A percentile compares a stretch with the other conserved stretches of the same genome.
phyloP scores from a whole-genome alignment of 2,113 vertebrate genomes.

The Crotalus tigris region DNA sequence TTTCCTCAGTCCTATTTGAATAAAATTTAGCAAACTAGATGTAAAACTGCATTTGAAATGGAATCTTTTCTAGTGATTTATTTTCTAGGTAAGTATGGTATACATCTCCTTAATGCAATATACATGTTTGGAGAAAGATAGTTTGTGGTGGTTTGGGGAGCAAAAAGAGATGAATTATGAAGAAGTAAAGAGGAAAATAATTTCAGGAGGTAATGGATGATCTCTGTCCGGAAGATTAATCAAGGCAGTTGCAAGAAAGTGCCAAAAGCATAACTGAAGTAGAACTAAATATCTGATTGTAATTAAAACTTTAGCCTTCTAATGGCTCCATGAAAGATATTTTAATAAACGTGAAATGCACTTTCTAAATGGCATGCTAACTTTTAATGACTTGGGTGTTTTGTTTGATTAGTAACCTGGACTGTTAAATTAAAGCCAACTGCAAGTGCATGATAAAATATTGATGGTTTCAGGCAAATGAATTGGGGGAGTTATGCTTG shows the following conservation, averaged over 20 bases:
- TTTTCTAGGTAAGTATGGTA: conserved; percentile 70
- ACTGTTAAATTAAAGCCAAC: conserved; percentile 86
- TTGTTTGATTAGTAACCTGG: conserved; percentile 86
- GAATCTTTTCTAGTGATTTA: conserved; percentile 70
- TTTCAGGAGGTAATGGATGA: conserved; percentile 80
- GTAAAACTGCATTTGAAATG: conserved; percentile 74
- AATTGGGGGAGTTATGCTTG: conserved; percentile 81
- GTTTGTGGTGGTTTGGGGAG: conserved; percentile 35
- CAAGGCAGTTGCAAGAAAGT: conserved; percentile 73
- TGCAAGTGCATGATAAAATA: conserved; percentile 84
- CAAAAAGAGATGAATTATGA: conserved; percentile 73
- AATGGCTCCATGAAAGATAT: conserved; percentile 83
- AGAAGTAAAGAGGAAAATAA: conserved; percentile 80
- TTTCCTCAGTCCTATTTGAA: conserved; percentile 69
- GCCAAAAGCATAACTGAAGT: conserved; percentile 75
- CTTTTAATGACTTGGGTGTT: conserved; percentile 86
- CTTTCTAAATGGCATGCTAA: conserved; percentile 85
- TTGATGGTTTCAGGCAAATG: conserved; percentile 84
- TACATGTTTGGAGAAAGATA: conserved; percentile 62
- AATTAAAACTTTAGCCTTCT: conserved; percentile 85
- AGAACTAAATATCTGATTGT: conserved; percentile 84
- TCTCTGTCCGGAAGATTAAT: conserved; percentile 80
- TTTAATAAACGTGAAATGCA: conserved; percentile 85
- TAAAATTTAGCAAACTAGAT: conserved; percentile 66
- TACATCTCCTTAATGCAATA: conserved; percentile 70